These are phyloP conservation scores for Zoroaster sp. DNA, from an alignment of 53 echinoderm and acorn worm genomes.

Conservation along the genomic window DNA sequence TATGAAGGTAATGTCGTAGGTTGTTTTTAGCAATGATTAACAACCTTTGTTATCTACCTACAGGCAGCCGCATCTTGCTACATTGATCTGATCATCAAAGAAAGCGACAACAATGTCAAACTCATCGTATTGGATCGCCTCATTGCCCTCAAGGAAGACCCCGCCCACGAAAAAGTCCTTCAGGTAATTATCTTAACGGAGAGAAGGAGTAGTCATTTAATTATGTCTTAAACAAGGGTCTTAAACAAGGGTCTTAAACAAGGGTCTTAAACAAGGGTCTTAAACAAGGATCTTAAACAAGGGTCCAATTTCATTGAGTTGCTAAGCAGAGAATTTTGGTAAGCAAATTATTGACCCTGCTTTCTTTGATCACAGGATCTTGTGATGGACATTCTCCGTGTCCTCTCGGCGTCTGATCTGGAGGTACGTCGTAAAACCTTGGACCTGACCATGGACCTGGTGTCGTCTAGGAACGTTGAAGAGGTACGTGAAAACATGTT, in stretches of 20 bases:
- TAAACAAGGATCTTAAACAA: too few relatives aligned
- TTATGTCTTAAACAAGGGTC: too few relatives aligned
- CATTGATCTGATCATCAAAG: constrained; percentile 98
- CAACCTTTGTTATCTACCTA: background rate
- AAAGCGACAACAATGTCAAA: constrained; percentile 99
- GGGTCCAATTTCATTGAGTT: too few relatives aligned
- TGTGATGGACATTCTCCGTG: constrained; percentile 96
- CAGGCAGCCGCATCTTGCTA: constrained; percentile 98
- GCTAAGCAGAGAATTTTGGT: too few relatives aligned
- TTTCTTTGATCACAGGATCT: constrained; percentile 62
- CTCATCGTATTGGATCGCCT: constrained; percentile 96
- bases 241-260: too few relatives aligned
- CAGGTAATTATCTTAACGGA: too few relatives aligned
- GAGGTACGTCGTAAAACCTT: constrained; percentile 96
- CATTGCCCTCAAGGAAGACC: constrained; percentile 82
- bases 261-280: too few relatives aligned
- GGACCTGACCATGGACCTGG: constrained; percentile 91
- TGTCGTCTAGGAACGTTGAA: constrained; percentile 91
- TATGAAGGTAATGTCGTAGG: too few relatives aligned
- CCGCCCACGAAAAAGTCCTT: constrained; percentile 91
- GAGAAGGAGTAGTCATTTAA: too few relatives aligned
- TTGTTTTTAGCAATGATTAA: too few relatives aligned
- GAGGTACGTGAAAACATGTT: constrained; percentile 62
- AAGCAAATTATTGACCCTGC: background rate
- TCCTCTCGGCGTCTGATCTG: constrained; percentile 89